Percentiles rank a stretch among this genome's conserved stretches.
Conservation (phyloP, 2,797 vertebrate genomes). For the Chelmon rostratus region DNA sequence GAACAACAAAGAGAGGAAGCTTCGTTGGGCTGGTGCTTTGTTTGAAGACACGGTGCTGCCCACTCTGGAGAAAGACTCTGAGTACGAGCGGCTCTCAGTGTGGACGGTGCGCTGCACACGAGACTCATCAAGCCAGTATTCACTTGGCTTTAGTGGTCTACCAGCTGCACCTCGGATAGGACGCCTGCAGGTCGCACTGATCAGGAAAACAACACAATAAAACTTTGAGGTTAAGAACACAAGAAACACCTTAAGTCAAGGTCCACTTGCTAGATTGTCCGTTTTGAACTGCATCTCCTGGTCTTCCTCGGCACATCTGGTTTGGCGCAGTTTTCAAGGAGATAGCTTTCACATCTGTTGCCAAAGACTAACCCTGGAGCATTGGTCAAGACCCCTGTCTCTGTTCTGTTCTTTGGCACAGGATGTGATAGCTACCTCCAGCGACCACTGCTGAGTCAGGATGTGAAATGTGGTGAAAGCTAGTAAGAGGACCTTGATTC, state of each 20-base stretch:
- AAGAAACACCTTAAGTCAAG: not conserved
- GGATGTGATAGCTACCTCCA: not conserved
- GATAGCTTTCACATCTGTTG: not conserved
- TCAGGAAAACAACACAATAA: slow-evolving; percentile 1
- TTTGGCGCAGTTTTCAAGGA: not conserved
- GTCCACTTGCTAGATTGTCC: not conserved
- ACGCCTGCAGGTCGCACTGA: slow-evolving; percentile 93
- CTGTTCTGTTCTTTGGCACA: not conserved
- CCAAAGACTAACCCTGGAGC: not conserved
- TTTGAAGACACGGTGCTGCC: slow-evolving; percentile 36
- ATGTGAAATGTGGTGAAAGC: not conserved
- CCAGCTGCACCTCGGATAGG: slow-evolving; percentile 95
- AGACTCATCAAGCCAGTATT: slow-evolving; percentile 92
- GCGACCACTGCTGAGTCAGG: not conserved
- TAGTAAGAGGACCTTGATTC: not conserved
- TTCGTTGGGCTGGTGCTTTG: slow-evolving; percentile 83
- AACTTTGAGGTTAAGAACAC: not conserved
- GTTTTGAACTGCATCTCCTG: not conserved
- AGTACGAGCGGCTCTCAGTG: slow-evolving; percentile 73
- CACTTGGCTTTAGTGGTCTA: slow-evolving; percentile 89
- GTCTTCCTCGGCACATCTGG: not conserved
- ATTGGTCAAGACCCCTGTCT: accelerated
- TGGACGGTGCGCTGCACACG: slow-evolving; percentile 73
- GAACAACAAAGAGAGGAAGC: slow-evolving; percentile 88
- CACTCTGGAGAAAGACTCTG: slow-evolving; percentile 66